Base-by-base conservation (phyloP, 2,797 vertebrate genomes). In the Scleropages formosus region DNA sequence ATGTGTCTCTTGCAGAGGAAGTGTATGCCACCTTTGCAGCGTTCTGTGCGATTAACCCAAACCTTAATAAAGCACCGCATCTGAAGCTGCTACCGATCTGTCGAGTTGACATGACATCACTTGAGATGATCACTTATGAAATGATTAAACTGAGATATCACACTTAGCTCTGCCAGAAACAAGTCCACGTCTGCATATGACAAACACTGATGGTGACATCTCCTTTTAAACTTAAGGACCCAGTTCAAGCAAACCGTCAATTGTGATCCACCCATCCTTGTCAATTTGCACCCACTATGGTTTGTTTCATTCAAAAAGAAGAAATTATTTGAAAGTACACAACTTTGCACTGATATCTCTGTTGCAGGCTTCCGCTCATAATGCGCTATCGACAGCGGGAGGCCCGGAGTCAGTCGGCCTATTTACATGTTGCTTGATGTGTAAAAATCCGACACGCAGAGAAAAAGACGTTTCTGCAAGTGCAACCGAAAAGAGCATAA, bases 191-290 rank as follows among this genome's bases (percentile, higher is more conserved):
- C 87, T 60, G 76, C 75, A 78, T 80, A 81, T 89, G 88, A 91
- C 87, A 86, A 84, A 84, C 72, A 90, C 82, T 88, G 85, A 89
- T 84, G 88, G 87, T 91, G 90, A 90, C 89, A 89, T 90, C 85
- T 89, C 86, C 91, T 93, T 92, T 92, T 89, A 87, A 90, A 87
- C 89, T 90, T 85, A 85, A 86, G 88, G 84, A 88, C 86, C 74
- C 58, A 27, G 83, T 86, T 88, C 88, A 90, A 91, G 90, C 85
- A 91, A 92, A 92, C 89, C 90, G 87, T 82, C 84, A 83, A 81
- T 83, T 79, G 81, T 72, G 78, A 75, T 84, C 78, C 58, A 12
- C 83, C 81, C 66, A 87, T 92, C 89, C 82, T 56, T 83, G 83
- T 88, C 87, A 83, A 89, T 93, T 88, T 89, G 84, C 82, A 81